phyloP scores from a whole-genome alignment of 2,888 invertebrate species.

The Latrodectus hesperus region DNA sequence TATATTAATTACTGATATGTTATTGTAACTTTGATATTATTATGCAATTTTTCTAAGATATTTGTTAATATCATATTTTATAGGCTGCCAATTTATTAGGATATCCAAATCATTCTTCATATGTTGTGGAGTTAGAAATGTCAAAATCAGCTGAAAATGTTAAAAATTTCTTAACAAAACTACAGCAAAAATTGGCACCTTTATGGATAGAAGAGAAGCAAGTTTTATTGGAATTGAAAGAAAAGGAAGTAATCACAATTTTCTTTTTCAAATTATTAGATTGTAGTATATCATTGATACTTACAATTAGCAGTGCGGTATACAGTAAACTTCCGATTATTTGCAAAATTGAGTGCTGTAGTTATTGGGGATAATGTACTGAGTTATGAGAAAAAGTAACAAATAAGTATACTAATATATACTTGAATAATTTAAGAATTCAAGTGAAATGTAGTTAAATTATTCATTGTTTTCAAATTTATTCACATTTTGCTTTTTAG shows the following conservation, averaged over 20 bases:
- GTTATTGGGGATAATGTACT: background rate
- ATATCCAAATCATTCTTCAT: conserved; percentile 76
- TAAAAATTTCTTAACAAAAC: conserved; percentile 75
- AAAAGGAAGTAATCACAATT: conserved; percentile 75
- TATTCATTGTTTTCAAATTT: too few species aligned
- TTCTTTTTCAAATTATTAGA: background rate
- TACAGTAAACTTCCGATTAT: background rate
- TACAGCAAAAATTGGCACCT: conserved; percentile 75
- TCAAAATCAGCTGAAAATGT: conserved; percentile 76
- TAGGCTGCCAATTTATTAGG: conserved; percentile 76
- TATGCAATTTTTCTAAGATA: background rate
- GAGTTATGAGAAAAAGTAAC: background rate
- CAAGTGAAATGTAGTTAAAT: background rate
- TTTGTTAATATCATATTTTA: background rate
- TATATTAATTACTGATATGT: too few species aligned
- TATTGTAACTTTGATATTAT: background rate
- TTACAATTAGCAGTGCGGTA: background rate
- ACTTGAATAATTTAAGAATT: background rate
- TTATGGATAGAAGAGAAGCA: conserved; percentile 75
- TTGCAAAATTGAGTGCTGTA: background rate
- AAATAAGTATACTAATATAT: conserved; percentile 3
- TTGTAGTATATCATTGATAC: background rate
- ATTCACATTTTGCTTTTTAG: too few species aligned
- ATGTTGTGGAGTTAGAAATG: conserved; percentile 77
- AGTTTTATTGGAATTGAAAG: conserved; percentile 75